phyloP scores from a whole-genome alignment of 2,113 vertebrate genomes.

The Anseranas semipalmata region DNA sequence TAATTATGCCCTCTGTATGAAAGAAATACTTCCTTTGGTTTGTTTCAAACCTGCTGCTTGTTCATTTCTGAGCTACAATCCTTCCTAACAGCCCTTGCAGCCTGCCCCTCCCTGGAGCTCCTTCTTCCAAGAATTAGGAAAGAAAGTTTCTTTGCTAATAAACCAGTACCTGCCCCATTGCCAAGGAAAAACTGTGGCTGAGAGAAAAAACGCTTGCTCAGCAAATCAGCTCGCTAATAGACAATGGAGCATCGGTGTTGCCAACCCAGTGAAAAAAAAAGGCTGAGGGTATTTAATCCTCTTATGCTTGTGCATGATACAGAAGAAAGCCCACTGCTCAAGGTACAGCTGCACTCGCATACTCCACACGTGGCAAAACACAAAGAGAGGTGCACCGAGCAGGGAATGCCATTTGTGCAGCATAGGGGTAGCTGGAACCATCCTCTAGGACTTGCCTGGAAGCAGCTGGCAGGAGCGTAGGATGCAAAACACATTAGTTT shows the following conservation, averaged over 20 bases:
- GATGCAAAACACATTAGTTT: constrained; percentile 52
- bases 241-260: not conserved
- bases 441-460: constrained; percentile 47
- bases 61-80: not conserved
- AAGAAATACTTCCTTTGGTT: not conserved
- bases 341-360: not conserved
- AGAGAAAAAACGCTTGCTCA: constrained; percentile 34
- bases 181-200: constrained; percentile 35
- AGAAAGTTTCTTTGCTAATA: constrained; percentile 41
- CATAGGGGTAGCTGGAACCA: not conserved
- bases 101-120: constrained; percentile 15
- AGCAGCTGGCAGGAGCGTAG: constrained; percentile 46
- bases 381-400: not conserved
- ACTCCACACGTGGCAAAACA: not conserved
- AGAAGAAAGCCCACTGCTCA: not conserved
- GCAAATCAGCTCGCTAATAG: constrained; percentile 24
- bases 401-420: constrained; percentile 26
- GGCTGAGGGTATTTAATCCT: not conserved
- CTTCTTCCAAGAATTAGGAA: constrained; percentile 58
- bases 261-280: not conserved
- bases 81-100: not conserved
- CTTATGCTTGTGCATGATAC: not conserved
- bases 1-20: not conserved
- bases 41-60: not conserved
- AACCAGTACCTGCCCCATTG: not conserved